A percentile compares a stretch with the other conserved stretches of the same genome.
Evolutionary conservation across 1,140 invertebrate genomes (phyloP).

Genomic region (Ditylenchus dipsaci): DNA sequence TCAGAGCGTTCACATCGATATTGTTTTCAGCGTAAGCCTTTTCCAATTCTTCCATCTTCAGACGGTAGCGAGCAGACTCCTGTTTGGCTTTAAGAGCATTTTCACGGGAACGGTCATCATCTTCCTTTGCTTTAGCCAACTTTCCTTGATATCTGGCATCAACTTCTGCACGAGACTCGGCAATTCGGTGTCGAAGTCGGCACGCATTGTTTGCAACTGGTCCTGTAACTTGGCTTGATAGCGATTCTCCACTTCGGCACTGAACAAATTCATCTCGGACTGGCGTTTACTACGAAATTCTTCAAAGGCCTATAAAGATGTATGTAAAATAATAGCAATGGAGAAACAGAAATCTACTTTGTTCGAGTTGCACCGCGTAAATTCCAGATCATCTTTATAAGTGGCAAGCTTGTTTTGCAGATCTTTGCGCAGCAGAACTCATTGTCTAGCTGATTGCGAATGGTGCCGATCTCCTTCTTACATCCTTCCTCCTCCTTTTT

Average conservation of each 20-base stretch:
- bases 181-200: constrained; percentile 83
- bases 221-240: constrained; percentile 88
- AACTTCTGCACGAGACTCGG: constrained; percentile 25
- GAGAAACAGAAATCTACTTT: constrained; percentile 59
- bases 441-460: constrained; percentile 78
- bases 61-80: not conserved
- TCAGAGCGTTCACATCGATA: constrained; percentile 14
- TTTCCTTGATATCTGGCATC: not conserved
- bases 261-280: constrained; percentile 71
- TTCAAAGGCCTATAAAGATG: constrained; percentile 72
- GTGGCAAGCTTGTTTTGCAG: constrained; percentile 86
- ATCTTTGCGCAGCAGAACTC: constrained; percentile 85
- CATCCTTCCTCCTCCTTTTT: constrained; percentile 60
- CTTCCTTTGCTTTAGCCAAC: not conserved
- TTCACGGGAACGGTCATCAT: not conserved
- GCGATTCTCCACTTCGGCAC: constrained; percentile 79
- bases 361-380: constrained; percentile 67
- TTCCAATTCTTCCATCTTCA: not conserved
- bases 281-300: constrained; percentile 76
- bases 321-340: not conserved
- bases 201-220: constrained; percentile 80
- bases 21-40: not conserved
- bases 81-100: not conserved
- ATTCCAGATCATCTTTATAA: constrained; percentile 79
- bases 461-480: constrained; percentile 65